phyloP scores from a whole-genome alignment of 2,797 vertebrate species.

The Tenualosa thibaudeaui region DNA sequence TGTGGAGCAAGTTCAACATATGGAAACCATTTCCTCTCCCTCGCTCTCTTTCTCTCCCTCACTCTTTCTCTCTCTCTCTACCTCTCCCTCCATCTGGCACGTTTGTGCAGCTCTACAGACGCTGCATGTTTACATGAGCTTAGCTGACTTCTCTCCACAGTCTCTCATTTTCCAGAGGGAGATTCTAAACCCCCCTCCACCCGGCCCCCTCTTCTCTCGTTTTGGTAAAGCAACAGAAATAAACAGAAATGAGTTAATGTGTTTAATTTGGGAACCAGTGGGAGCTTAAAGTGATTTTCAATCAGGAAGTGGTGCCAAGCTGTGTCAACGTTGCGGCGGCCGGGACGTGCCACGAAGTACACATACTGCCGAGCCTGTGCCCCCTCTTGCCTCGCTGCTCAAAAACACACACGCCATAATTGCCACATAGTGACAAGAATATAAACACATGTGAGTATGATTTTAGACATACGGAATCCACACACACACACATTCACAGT shows the following conservation, averaged over 20 bases:
- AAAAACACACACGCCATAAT: not conserved
- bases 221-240: constrained; percentile 32
- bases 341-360: not conserved
- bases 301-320: constrained; percentile 38
- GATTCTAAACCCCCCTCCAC: constrained; percentile 35
- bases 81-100: constrained; percentile 2
- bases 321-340: constrained; percentile 37
- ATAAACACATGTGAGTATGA: not conserved
- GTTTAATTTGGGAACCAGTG: constrained; percentile 17
- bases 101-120: not conserved
- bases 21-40: constrained; percentile 76
- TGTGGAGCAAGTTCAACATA: constrained; percentile 62
- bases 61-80: constrained; percentile 43
- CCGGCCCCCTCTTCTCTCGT: constrained; percentile 53
- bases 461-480: not conserved
- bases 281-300: constrained; percentile 29
- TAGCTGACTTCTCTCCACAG: constrained; percentile 17
- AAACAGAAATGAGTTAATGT: constrained; percentile 32
- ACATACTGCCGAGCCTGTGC: not conserved
- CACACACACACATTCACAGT: not conserved
- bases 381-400: not conserved
- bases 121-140: constrained; percentile 18
- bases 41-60: constrained; percentile 59
- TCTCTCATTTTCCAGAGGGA: constrained; percentile 13
- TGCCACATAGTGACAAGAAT: not conserved